phyloP scores from a whole-genome alignment of 2,113 vertebrate species.

The Elgaria multicarinata region DNA sequence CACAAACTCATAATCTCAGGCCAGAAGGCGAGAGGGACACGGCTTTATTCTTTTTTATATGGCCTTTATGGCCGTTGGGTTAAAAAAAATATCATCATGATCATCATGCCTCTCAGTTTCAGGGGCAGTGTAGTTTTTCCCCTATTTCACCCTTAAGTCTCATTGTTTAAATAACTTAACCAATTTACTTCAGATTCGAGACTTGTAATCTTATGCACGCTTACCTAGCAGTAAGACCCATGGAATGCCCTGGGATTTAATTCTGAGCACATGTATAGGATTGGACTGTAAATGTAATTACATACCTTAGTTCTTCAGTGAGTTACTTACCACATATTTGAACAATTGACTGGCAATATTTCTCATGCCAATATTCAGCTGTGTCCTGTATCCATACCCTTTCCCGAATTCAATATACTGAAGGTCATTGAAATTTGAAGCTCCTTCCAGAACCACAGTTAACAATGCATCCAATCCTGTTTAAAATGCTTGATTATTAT shows the following conservation, averaged over 20 bases:
- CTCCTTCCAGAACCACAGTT: conserved; percentile 68
- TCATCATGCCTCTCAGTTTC: too few relatives aligned
- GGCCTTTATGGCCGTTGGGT: too few relatives aligned
- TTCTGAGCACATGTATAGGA: neutral
- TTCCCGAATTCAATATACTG: conserved; percentile 74
- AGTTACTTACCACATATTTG: conserved; percentile 70
- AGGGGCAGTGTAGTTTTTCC: too few relatives aligned
- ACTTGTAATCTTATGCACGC: neutral
- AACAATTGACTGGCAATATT: conserved; percentile 61
- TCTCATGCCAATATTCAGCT: conserved; percentile 67
- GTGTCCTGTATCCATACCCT: conserved; percentile 71
- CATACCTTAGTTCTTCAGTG: neutral
- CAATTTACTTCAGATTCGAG: neutral
- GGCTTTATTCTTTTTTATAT: neutral
- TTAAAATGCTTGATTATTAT: neutral
- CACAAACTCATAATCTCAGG: neutral
- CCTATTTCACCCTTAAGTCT: neutral
- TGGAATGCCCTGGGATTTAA: neutral
- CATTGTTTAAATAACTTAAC: neutral
- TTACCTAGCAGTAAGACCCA: neutral
- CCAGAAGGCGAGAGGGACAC: neutral
- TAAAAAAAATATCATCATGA: too few relatives aligned
- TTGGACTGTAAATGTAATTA: neutral
- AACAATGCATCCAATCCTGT: conserved; percentile 73
- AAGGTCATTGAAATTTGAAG: conserved; percentile 51